Conservation (phyloP, 1,140 invertebrate species). For the Drusus annulatus region DNA sequence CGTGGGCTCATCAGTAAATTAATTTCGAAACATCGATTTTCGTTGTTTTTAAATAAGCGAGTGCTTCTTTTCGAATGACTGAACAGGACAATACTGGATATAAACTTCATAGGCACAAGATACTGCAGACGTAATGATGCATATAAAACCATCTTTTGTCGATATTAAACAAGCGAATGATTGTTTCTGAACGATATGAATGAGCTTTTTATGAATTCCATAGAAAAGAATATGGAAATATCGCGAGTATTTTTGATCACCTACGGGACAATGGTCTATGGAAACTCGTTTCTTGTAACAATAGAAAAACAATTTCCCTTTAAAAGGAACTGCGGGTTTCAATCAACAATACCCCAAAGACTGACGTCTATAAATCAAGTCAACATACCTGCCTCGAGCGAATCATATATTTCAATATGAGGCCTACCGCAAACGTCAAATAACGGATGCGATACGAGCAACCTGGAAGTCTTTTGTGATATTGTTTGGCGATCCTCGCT, state of each 20-base stretch:
- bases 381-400: constrained; percentile 10
- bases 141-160: too few relatives aligned
- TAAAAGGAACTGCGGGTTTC: constrained; percentile 8
- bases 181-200: too few relatives aligned
- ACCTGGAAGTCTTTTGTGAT: background rate
- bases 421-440: constrained; percentile 41
- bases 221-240: background rate
- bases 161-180: too few relatives aligned
- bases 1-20: too few relatives aligned
- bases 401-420: constrained; percentile 23
- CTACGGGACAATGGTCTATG: background rate
- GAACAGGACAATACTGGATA: too few relatives aligned
- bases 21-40: too few relatives aligned
- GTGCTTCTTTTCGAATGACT: too few relatives aligned
- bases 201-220: too few relatives aligned
- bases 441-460: background rate
- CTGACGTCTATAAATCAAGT: constrained; percentile 44
- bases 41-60: too few relatives aligned
- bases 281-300: background rate
- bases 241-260: background rate
- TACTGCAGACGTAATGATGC: too few relatives aligned
- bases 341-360: constrained; percentile 12
- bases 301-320: constrained; percentile 20
- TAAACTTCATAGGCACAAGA: too few relatives aligned
- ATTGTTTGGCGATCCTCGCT: background rate